Percentiles rank a stretch among this genome's conserved stretches.
Conservation (phyloP, 2,797 vertebrate genomes). For the Linurgus olivaceus region DNA sequence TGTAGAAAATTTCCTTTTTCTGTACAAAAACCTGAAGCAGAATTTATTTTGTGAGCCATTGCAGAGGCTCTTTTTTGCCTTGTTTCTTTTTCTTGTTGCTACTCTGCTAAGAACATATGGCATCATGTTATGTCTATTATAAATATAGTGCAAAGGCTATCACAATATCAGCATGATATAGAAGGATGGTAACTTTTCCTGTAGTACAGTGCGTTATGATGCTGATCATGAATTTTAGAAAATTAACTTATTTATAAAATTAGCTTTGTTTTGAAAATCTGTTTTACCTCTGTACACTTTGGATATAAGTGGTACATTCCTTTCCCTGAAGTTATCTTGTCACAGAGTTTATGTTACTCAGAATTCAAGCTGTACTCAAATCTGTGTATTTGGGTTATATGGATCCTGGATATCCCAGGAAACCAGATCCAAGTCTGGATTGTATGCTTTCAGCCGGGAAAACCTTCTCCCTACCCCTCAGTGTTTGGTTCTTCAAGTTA, state of each 20-base stretch:
- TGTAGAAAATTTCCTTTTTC: not conserved
- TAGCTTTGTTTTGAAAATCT: not conserved
- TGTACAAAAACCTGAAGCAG: not conserved
- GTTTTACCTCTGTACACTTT: not conserved
- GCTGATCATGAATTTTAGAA: not conserved
- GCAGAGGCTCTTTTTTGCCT: not conserved
- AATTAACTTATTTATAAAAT: not conserved
- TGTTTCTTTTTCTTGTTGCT: not conserved
- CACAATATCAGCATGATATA: not conserved
- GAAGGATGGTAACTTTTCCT: not conserved
- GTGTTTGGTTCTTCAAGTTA: not conserved
- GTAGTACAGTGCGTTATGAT: not conserved
- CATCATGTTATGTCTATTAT: not conserved
- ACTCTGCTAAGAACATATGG: not conserved
- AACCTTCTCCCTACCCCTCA: not conserved
- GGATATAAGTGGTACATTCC: not conserved
- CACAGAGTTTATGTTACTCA: not conserved
- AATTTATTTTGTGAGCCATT: not conserved
- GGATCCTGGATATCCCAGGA: not conserved
- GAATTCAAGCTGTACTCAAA: not conserved
- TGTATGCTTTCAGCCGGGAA: not conserved
- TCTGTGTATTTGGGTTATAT: not conserved
- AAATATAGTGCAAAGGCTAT: not conserved
- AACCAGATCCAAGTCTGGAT: not conserved
- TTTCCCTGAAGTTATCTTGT: not conserved